These are phyloP conservation scores for Eubucco bourcierii DNA, from an alignment of 2,113 vertebrate species.

Conservation along the genomic window DNA sequence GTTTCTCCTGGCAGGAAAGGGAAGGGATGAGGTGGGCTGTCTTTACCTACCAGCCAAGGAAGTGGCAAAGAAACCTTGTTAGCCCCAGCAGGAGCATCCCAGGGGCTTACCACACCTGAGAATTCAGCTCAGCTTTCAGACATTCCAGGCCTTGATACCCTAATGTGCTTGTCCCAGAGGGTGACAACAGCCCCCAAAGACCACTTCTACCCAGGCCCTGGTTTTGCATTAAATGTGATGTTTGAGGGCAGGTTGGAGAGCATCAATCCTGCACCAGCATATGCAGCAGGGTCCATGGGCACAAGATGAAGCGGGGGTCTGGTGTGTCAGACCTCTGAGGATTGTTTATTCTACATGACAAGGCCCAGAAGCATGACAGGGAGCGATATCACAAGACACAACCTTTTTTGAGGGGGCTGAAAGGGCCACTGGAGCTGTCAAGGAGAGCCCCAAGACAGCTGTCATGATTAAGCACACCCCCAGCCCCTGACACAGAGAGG, in stretches of 20 bases:
- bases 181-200: neutral
- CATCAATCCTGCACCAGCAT: accelerated
- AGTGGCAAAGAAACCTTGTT: accelerated
- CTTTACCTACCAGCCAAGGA: neutral
- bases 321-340: neutral
- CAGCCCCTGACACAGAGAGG: neutral
- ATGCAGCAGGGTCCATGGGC: neutral
- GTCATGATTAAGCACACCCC: neutral
- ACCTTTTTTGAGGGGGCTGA: neutral
- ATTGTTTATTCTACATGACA: neutral
- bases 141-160: neutral
- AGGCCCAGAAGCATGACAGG: neutral
- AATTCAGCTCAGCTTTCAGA: neutral
- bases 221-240: neutral
- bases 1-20: neutral
- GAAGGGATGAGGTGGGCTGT: neutral
- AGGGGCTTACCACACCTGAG: neutral
- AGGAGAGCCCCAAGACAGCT: neutral
- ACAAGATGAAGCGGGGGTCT: neutral
- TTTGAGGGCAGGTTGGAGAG: neutral
- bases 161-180: neutral
- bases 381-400: accelerated
- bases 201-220: accelerated
- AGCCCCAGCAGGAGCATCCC: accelerated
- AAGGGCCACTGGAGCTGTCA: accelerated